phyloP scores from a whole-genome alignment of 2,888 invertebrate species.

The Drosophila incognita region DNA sequence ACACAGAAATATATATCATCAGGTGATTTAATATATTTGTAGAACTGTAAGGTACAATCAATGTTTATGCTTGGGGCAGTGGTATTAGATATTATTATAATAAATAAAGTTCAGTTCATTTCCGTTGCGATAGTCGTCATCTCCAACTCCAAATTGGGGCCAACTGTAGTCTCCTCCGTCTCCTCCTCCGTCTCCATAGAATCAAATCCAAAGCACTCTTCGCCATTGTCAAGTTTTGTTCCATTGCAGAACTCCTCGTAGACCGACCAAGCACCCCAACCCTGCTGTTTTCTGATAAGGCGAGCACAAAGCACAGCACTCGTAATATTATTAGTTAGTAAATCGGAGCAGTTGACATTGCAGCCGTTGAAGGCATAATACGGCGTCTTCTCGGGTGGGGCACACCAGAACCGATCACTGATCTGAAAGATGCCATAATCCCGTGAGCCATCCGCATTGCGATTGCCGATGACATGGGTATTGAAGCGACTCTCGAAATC shows the following conservation, averaged over 20 bases:
- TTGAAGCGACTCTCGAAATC: slow-evolving; percentile 84
- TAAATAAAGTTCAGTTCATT: slow-evolving; percentile 31
- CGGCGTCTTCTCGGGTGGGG: slow-evolving; percentile 65
- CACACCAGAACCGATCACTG: slow-evolving; percentile 84
- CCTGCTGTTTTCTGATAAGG: slow-evolving; percentile 79
- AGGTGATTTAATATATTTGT: slow-evolving; percentile 12
- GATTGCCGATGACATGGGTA: slow-evolving; percentile 85
- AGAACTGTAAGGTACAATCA: slow-evolving; percentile 30
- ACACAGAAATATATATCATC: slow-evolving; percentile 1
- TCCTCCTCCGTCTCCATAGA: background rate
- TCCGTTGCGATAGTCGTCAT: slow-evolving; percentile 34
- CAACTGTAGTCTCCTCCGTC: background rate
- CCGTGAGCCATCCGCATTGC: slow-evolving; percentile 85
- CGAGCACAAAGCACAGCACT: slow-evolving; percentile 79
- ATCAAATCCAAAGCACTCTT: slow-evolving; percentile 60
- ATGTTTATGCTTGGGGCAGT: slow-evolving; percentile 58
- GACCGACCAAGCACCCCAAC: slow-evolving; percentile 84
- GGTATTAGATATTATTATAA: slow-evolving; percentile 42
- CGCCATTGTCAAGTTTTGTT: slow-evolving; percentile 59
- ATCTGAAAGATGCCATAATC: slow-evolving; percentile 85
- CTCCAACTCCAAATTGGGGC: slow-evolving; percentile 6
- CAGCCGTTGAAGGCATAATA: slow-evolving; percentile 80
- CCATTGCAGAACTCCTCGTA: slow-evolving; percentile 78
- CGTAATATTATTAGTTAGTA: slow-evolving; percentile 82
- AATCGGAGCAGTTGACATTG: slow-evolving; percentile 78